Conservation (phyloP, 2,888 invertebrate genomes). For the Crepidodera aurea region DNA sequence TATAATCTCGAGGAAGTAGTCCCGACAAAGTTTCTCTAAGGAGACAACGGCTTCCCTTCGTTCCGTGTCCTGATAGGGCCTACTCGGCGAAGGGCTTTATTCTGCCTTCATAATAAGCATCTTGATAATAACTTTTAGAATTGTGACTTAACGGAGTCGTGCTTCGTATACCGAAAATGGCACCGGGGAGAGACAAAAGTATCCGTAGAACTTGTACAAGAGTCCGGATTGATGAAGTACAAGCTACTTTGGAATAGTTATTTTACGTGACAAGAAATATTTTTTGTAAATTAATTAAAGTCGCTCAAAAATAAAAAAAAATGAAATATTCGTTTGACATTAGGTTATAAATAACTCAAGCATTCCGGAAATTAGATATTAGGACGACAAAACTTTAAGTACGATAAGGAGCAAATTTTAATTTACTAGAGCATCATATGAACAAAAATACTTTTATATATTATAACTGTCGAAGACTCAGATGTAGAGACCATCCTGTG, state of each 20-base stretch:
- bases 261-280: not conserved
- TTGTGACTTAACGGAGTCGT: conserved; percentile 21
- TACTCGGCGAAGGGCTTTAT: conserved; percentile 7
- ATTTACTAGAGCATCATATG: no score
- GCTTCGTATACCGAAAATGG: conserved; percentile 8
- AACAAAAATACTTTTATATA: no score
- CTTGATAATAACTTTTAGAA: conserved; percentile 23
- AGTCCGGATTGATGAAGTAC: not conserved
- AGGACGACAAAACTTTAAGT: no score
- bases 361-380: no score
- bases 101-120: conserved; percentile 20
- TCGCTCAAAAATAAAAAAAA: no score
- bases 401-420: no score
- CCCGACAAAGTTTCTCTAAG: not conserved
- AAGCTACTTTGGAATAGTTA: not conserved
- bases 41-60: not conserved
- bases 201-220: not conserved
- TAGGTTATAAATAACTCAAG: no score
- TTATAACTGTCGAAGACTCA: no score
- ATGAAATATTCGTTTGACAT: no score
- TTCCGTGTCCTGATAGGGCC: not conserved
- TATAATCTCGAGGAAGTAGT: conserved; percentile 4
- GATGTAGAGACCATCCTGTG: no score
- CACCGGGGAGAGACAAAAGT: conserved; percentile 3
- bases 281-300: no score